Evolutionary conservation across 1,140 invertebrate genomes (phyloP), one percentile per base, ranked within the genome.

Genomic region (Diachasmimorpha longicaudata): DNA sequence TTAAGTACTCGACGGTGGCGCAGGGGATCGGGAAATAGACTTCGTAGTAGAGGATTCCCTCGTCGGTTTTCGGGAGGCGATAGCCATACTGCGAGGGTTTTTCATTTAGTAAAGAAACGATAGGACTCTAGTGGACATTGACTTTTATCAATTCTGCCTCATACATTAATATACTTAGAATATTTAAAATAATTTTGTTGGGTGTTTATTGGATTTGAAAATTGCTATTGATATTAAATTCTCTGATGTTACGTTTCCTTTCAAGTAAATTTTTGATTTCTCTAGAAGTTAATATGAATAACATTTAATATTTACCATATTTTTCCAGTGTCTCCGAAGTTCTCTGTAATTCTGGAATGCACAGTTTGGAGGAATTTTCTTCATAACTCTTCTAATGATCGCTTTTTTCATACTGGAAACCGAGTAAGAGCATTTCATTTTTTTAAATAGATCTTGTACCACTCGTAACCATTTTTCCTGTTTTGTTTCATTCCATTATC

Each of bases 271-370:
- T n/a, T n/a, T n/a, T n/a, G n/a, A n/a, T n/a, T n/a, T n/a, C n/a
- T n/a, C n/a, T n/a, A n/a, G n/a, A n/a, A n/a, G n/a, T n/a, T n/a
- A n/a, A n/a, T n/a, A n/a, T n/a, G n/a, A n/a, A n/a, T n/a, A n/a
- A n/a, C n/a, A n/a, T n/a, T n/a, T n/a, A n/a, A 48, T 10, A 23
- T 77, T 76, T 71, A 88, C 87, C 82, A 85, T 87, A 78, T 88
- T 87, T 79, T 85, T 87, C 87, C 87, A 88, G 73, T 88, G 82
- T 66, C 81, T 80, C 16, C 84, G 80, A 23, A 88, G 42, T 8
- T 87, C 81, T 14, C 83, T 74, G 46, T 87, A 88, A 79, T 78
- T 77, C 48, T 79, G 78, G 68, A 85, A 88, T 6, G 75, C 16
- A 78, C 82, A 76, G 9, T 16, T 72, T 16, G 67, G 0, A 37